Conservation (phyloP, 2,888 invertebrate genomes). For the Imbricaverruca yamaguchii region DNA sequence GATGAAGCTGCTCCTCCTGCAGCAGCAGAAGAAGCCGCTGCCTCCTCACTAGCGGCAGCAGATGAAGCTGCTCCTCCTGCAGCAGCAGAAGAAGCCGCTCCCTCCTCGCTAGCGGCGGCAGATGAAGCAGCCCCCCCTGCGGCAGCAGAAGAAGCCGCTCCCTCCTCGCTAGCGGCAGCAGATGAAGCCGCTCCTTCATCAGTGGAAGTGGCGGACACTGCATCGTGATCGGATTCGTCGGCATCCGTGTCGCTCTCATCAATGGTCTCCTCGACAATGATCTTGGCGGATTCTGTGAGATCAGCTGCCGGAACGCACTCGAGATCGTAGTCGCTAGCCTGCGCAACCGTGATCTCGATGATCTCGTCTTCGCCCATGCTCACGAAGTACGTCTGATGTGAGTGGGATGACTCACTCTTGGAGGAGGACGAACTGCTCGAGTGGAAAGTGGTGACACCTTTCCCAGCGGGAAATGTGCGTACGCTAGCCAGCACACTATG, state of each 20-base stretch:
- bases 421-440: background rate
- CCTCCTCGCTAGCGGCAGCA: background rate
- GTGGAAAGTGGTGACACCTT: background rate
- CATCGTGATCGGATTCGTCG: background rate
- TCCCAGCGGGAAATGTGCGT: background rate
- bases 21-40: background rate
- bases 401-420: background rate
- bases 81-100: background rate
- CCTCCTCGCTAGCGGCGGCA: background rate
- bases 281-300: background rate
- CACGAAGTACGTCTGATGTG: background rate
- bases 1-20: background rate
- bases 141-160: background rate
- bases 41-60: background rate
- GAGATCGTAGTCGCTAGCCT: background rate
- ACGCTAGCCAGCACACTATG: background rate
- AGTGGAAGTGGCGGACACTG: background rate
- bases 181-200: background rate
- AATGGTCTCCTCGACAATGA: background rate
- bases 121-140: background rate
- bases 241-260: background rate
- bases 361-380: background rate
- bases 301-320: background rate
- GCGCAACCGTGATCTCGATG: conserved; percentile 6
- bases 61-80: background rate